Conservation (phyloP, 2,113 vertebrate genomes). For the Siphamia tubifer region DNA sequence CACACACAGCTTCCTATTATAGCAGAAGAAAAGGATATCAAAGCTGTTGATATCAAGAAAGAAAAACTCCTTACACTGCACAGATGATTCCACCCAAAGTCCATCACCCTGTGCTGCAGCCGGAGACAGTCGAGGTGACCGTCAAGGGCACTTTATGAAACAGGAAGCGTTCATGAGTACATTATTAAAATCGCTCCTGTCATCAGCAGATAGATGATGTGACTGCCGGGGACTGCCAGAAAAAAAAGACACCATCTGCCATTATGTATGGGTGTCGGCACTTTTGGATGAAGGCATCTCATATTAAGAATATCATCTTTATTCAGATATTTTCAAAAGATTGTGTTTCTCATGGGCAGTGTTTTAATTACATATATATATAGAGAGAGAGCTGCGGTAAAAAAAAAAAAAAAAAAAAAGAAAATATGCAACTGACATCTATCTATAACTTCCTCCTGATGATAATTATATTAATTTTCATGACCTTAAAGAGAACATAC, state of each 20-base stretch:
- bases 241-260: constrained; percentile 62
- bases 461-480: neutral
- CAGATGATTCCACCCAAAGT: neutral
- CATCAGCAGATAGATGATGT: constrained; percentile 60
- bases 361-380: constrained; percentile 1
- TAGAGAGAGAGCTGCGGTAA: neutral
- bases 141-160: constrained; percentile 56
- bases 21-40: neutral
- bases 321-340: constrained; percentile 29
- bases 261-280: constrained; percentile 4
- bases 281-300: constrained; percentile 28
- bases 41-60: neutral
- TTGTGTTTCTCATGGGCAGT: neutral
- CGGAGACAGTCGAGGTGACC: constrained; percentile 44
- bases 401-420: too few species aligned
- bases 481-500: too few species aligned
- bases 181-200: constrained; percentile 65
- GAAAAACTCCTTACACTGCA: neutral
- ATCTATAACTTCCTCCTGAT: neutral
- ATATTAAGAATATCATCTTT: constrained; percentile 22
- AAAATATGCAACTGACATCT: neutral
- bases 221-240: constrained; percentile 33
- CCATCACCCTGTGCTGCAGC: constrained; percentile 5
- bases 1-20: neutral
- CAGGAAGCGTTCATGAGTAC: constrained; percentile 54